These are phyloP conservation scores for Conops quadrifasciatus DNA, from an alignment of 2,888 invertebrate genomes.

Conservation along the genomic window DNA sequence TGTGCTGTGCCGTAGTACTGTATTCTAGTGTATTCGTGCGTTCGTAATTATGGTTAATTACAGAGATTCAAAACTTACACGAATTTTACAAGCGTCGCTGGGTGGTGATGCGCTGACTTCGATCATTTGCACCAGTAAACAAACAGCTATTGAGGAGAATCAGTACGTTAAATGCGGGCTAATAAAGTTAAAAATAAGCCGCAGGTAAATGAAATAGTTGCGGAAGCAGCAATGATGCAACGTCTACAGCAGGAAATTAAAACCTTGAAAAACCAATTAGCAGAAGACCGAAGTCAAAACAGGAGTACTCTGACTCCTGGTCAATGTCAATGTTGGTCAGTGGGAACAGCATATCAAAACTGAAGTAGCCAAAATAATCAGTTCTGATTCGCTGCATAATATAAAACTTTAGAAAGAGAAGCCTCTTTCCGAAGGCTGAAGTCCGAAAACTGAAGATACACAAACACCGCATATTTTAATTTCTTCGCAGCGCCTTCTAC, in stretches of 20 bases:
- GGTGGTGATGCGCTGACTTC: conserved; percentile 89
- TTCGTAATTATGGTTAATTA: too few relatives aligned
- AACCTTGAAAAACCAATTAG: conserved; percentile 68
- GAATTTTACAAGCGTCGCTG: conserved; percentile 83
- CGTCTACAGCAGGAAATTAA: conserved; percentile 74
- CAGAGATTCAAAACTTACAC: conserved; percentile 86
- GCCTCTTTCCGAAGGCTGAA: conserved; percentile 63
- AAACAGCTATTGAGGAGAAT: conserved; percentile 81
- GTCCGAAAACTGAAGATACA: conserved; percentile 40
- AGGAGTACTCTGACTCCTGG: too few relatives aligned
- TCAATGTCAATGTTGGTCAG: conserved; percentile 56
- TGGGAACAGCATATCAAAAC: conserved; percentile 55
- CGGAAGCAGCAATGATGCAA: conserved; percentile 77
- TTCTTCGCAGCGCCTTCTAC: too few relatives aligned
- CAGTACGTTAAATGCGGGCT: conserved; percentile 75
- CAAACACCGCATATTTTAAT: too few relatives aligned
- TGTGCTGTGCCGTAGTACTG: too few relatives aligned
- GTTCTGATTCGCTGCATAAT: conserved; percentile 51
- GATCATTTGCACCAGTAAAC: conserved; percentile 86
- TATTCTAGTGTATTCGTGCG: too few relatives aligned
- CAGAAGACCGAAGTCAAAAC: conserved; percentile 68
- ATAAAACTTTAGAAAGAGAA: conserved; percentile 46
- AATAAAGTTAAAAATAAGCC: conserved; percentile 84
- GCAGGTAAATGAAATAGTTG: conserved; percentile 75
- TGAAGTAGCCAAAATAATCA: conserved; percentile 59